These are phyloP conservation scores for Cryptocephalus primarius DNA, from an alignment of 2,888 invertebrate species.

Conservation along the genomic window DNA sequence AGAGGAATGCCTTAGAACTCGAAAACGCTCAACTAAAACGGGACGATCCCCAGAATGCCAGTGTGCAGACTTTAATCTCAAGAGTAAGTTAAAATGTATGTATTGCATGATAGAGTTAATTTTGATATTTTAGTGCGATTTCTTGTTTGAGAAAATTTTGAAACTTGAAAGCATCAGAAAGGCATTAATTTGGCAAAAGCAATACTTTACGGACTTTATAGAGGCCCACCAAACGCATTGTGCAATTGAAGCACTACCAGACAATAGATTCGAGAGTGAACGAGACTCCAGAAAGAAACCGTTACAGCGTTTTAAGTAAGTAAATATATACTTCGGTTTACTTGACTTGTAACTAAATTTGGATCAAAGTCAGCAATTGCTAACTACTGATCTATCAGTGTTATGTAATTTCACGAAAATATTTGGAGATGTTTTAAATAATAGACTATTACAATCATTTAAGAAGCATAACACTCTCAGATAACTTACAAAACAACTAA, in stretches of 20 bases:
- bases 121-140: conserved; percentile 37
- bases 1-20: conserved; percentile 39
- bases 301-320: conserved; percentile 11
- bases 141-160: conserved; percentile 57
- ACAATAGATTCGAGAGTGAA: conserved; percentile 1
- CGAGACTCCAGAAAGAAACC: conserved; percentile 1
- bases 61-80: conserved; percentile 29
- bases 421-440: too few relatives aligned
- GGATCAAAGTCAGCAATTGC: too few relatives aligned
- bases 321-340: too few relatives aligned
- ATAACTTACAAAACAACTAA: too few relatives aligned
- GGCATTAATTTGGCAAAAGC: conserved; percentile 83
- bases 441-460: too few relatives aligned
- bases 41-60: conserved; percentile 19
- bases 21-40: conserved; percentile 38
- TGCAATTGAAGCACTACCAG: conserved; percentile 13
- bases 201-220: conserved; percentile 65
- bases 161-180: conserved; percentile 78
- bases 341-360: too few relatives aligned
- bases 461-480: too few relatives aligned
- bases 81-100: conserved; percentile 14
- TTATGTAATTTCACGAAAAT: too few relatives aligned
- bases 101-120: neutral
- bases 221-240: conserved; percentile 30
- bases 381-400: too few relatives aligned